Evolutionary conservation across 2,797 vertebrate species (phyloP).

Genomic region (Anas capensis): DNA sequence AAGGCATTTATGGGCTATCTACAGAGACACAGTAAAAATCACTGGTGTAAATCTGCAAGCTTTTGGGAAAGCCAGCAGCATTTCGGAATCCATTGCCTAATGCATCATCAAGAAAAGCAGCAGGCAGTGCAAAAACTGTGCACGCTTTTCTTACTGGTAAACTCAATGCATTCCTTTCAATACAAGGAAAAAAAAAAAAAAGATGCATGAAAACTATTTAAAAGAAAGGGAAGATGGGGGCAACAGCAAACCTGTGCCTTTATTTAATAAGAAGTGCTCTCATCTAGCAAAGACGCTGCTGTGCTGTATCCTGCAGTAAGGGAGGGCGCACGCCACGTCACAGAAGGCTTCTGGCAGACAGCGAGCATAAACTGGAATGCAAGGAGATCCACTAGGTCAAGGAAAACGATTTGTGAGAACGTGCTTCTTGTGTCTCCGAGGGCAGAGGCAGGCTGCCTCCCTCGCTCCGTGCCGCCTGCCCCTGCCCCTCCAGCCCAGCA

Average conservation of each 20-base stretch:
- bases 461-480: neutral
- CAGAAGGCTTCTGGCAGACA: neutral
- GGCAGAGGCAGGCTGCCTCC: neutral
- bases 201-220: neutral
- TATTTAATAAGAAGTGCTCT: neutral
- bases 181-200: neutral
- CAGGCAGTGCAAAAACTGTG: neutral
- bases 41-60: constrained; percentile 11
- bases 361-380: neutral
- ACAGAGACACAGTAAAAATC: neutral
- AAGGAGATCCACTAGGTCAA: neutral
- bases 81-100: neutral
- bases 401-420: neutral
- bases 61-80: neutral
- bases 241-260: neutral
- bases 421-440: neutral
- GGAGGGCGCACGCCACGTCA: neutral
- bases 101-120: constrained; percentile 13
- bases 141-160: neutral
- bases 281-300: neutral
- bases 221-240: neutral
- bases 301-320: neutral
- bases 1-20: constrained; percentile 24
- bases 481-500: constrained; percentile 18
- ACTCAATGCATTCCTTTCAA: neutral